Conservation (phyloP, 2,797 vertebrate species). For the Brotula barbata region DNA sequence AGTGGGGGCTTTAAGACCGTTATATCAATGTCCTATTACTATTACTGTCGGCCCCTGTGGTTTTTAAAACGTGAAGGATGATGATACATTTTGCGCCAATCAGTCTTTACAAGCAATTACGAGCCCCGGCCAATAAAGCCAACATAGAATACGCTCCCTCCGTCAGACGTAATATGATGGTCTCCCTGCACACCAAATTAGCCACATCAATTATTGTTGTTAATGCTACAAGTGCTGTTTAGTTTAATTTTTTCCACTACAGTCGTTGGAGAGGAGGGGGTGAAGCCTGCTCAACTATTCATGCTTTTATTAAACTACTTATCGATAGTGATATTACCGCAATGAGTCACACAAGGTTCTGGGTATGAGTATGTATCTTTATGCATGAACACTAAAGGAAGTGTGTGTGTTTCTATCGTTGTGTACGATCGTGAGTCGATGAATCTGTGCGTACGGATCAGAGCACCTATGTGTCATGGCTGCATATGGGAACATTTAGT, state of each 20-base stretch:
- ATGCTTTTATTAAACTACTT: no score
- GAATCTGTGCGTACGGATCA: no score
- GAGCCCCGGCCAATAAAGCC: constrained; percentile 48
- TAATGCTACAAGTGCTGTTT: constrained; percentile 11
- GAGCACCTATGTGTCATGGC: constrained; percentile 9
- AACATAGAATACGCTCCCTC: constrained; percentile 41
- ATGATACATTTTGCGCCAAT: constrained; percentile 44
- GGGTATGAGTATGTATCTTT: no score
- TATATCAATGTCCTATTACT: constrained; percentile 23
- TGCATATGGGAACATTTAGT: constrained; percentile 31
- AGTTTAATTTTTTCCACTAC: constrained; percentile 2
- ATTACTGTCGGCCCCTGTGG: constrained; percentile 25
- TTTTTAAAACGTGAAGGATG: constrained; percentile 40
- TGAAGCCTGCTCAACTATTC: no score
- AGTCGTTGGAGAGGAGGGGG: constrained; percentile 15
- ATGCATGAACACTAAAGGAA: no score
- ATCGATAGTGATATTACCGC: no score
- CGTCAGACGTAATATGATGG: constrained; percentile 38
- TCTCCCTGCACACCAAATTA: constrained; percentile 48
- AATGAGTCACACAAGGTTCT: no score
- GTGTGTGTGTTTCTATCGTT: no score
- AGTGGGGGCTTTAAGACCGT: constrained; percentile 3
- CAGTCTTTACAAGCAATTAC: constrained; percentile 55
- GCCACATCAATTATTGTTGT: constrained; percentile 39
- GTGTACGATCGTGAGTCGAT: no score